phyloP scores from a whole-genome alignment of 2,888 invertebrate genomes.

The Nemapogon koenigi region DNA sequence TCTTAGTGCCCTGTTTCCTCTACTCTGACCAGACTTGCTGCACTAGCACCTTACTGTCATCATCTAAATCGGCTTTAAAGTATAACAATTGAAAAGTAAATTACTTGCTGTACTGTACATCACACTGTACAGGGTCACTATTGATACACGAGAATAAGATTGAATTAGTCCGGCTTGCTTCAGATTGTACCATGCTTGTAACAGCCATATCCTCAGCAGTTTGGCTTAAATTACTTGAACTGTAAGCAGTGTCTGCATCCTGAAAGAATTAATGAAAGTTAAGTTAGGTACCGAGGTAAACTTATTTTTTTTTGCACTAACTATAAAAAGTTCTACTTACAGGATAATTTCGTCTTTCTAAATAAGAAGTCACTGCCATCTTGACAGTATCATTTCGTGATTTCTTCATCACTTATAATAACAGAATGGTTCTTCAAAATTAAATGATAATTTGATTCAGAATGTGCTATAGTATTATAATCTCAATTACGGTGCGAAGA shows the following conservation, averaged over 20 bases:
- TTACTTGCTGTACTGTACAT: constrained; percentile 76
- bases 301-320: neutral
- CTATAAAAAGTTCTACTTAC: constrained; percentile 35
- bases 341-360: constrained; percentile 73
- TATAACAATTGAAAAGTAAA: too few relatives aligned
- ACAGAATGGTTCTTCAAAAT: too few relatives aligned
- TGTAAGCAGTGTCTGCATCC: constrained; percentile 69
- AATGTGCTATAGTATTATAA: too few relatives aligned
- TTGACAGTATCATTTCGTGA: constrained; percentile 71
- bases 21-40: too few relatives aligned
- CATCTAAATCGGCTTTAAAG: too few relatives aligned
- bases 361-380: constrained; percentile 70
- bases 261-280: constrained; percentile 28
- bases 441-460: too few relatives aligned
- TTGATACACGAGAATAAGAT: constrained; percentile 79
- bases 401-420: constrained; percentile 57
- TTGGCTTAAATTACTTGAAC: constrained; percentile 61
- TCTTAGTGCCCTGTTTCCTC: too few relatives aligned
- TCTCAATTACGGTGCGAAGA: too few relatives aligned
- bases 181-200: constrained; percentile 72
- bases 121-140: constrained; percentile 75
- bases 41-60: too few relatives aligned
- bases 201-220: constrained; percentile 74
- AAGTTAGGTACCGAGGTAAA: neutral
- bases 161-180: constrained; percentile 76